Evolutionary conservation across 2,797 vertebrate genomes (phyloP), one percentile per base, ranked within the genome.

Genomic region (Florisuga fusca): DNA sequence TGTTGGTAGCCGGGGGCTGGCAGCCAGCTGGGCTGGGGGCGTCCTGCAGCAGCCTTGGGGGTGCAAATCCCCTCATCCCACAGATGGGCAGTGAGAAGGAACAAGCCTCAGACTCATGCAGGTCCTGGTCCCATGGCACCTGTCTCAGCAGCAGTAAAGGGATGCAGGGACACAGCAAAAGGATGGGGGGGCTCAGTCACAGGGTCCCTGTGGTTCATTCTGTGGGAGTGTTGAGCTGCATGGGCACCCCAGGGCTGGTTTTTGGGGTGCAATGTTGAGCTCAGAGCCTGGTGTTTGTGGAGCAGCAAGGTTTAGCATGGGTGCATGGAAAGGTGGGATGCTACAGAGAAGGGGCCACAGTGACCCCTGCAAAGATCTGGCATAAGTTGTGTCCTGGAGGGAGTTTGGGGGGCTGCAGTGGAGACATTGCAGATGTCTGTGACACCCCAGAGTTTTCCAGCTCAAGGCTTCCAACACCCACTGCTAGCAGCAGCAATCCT

Each of bases 381-480:
- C 78, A 61, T 73, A 68, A 71, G 64, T 15, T 18, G 0, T 77
- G 59, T 55, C 76, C 83, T 33, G 15, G 55, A 67, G 76, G 41
- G 67, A 73, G 55, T 12, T n/a, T n/a, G 7, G 53, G 43, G 17
- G 20, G 9, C 43, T 10, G 19, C 5, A 15, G 45, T 19, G 31
- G 20, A 2, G 62, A 16, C 0, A 0, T 0, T 71, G 76, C 8
- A 4, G 5, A 55, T 29, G 66, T 62, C 64, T 76, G 83, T 69
- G 36, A 11, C 25, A 18, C 51, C 21, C 6, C 14, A 10, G 3
- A 7, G 33, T 53, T 93, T 77, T 77, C 45, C 68, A 64, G 6
- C 57, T 31, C 0, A 0, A 41, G 80, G 17, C 16, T 33, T 63
- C 29, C 2, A 2, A 20, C 1, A 7, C 26, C 22, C 3, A 0